phyloP scores from a whole-genome alignment of 2,888 invertebrate genomes.

The Synanthedon formicaeformis region DNA sequence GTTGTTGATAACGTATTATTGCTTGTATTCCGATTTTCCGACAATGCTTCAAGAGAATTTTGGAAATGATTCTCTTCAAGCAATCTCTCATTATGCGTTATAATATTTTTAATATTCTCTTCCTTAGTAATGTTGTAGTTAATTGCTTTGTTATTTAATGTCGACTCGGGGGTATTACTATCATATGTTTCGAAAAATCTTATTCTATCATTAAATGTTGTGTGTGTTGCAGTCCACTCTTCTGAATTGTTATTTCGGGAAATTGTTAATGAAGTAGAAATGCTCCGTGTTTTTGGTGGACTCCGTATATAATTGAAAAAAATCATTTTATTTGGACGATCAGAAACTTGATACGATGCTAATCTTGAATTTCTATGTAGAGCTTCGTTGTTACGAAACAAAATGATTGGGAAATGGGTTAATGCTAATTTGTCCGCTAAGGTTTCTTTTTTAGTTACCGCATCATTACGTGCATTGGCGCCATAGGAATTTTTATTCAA shows the following conservation, averaged over 20 bases:
- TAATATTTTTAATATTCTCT: background rate
- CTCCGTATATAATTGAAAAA: background rate
- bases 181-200: conserved; percentile 58
- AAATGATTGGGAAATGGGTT: conserved; percentile 15
- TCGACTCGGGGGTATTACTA: conserved; percentile 6
- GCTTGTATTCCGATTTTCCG: background rate
- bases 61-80: background rate
- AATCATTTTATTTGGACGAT: background rate
- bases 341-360: background rate
- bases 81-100: background rate
- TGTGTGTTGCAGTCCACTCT: background rate
- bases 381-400: conserved; percentile 19
- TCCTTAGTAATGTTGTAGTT: background rate
- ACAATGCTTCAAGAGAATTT: background rate
- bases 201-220: conserved; percentile 32
- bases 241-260: too few relatives aligned
- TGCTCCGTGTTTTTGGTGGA: background rate
- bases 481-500: conserved; percentile 4
- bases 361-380: conserved; percentile 6
- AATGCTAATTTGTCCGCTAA: background rate
- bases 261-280: too few relatives aligned
- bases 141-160: background rate
- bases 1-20: background rate
- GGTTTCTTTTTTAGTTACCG: background rate
- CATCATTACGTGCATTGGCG: too few relatives aligned